Percentiles rank a stretch among this genome's conserved stretches.
phyloP scores from a whole-genome alignment of 1,140 invertebrate species.

The Pentalonia nigronervosa region DNA sequence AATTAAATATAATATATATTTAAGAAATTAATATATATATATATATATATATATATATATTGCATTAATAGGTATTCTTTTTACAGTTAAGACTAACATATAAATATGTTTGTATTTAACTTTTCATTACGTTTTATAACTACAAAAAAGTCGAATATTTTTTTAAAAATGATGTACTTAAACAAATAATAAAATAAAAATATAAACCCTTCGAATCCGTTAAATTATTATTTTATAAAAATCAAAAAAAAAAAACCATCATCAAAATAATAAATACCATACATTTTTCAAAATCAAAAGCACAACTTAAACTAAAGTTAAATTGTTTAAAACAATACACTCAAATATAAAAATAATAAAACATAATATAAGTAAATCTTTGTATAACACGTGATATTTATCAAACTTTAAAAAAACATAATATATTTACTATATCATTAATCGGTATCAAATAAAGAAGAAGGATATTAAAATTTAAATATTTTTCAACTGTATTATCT shows the following conservation, averaged over 20 bases:
- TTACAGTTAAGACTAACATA: no score
- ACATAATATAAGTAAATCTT: background rate
- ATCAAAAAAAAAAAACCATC: background rate
- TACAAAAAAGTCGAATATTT: no score
- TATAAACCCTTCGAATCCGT: background rate
- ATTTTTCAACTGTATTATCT: background rate
- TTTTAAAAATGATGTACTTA: no score
- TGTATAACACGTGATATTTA: background rate
- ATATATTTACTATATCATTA: no score
- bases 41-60: no score
- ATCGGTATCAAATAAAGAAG: background rate
- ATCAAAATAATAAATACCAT: no score
- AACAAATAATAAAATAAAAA: background rate
- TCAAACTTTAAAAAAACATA: no score
- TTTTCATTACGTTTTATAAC: no score
- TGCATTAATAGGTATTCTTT: no score
- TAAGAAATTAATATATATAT: background rate
- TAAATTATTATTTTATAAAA: background rate
- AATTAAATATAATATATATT: background rate
- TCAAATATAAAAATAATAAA: background rate
- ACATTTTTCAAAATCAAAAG: background rate
- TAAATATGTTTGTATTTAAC: no score
- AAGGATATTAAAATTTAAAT: background rate
- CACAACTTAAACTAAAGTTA: no score
- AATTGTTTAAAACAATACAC: background rate